Conservation (phyloP, 2,797 vertebrate genomes). For the Valencia hispanica region DNA sequence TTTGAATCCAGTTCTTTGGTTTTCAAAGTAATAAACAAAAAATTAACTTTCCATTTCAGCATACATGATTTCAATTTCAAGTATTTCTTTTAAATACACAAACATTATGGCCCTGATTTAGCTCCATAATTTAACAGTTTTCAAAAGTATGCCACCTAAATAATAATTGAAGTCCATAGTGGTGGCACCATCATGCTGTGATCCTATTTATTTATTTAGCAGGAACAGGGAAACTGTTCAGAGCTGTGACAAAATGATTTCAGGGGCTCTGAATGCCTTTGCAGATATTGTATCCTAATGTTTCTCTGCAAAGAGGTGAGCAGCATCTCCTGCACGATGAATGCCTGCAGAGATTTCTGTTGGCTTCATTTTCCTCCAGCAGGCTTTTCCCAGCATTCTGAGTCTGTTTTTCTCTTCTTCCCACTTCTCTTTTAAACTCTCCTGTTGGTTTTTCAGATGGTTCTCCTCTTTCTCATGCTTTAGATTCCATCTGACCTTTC, state of each 20-base stretch:
- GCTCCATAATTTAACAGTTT: too few relatives aligned
- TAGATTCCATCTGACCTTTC: neutral
- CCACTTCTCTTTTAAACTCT: constrained; percentile 8
- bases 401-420: constrained; percentile 63
- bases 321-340: constrained; percentile 25
- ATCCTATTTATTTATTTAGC: neutral
- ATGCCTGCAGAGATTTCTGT: constrained; percentile 42
- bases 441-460: constrained; percentile 1
- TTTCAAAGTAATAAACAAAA: too few relatives aligned
- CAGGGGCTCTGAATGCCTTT: neutral
- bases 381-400: constrained; percentile 52
- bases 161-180: neutral
- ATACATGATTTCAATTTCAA: too few relatives aligned
- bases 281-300: too few relatives aligned
- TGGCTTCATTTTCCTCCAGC: constrained; percentile 55
- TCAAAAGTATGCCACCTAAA: neutral
- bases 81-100: too few relatives aligned
- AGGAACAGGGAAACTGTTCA: neutral
- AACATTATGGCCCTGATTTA: too few relatives aligned
- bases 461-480: neutral
- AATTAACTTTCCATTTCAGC: too few relatives aligned
- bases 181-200: neutral
- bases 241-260: neutral
- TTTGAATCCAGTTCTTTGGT: too few relatives aligned
- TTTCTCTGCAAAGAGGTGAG: constrained; percentile 23